These are phyloP conservation scores for Thera britannica DNA, from an alignment of 2,888 invertebrate genomes.

Conservation along the genomic window DNA sequence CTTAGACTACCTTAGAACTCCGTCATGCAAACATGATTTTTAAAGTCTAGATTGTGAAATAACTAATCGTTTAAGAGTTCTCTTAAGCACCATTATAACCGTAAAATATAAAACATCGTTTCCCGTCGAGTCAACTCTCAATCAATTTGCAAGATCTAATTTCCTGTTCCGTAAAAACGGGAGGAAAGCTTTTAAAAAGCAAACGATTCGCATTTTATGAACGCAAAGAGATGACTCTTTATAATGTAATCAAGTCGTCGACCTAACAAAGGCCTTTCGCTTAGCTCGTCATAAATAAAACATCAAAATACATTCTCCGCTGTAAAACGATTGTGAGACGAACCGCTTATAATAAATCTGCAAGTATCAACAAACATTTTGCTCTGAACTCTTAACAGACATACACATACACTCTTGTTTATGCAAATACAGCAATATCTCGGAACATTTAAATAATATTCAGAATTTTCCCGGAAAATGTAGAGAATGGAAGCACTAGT, in stretches of 20 bases:
- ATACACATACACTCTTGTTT: not conserved
- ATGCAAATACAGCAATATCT: not conserved
- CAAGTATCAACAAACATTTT: conserved; percentile 21
- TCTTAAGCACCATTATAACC: not conserved
- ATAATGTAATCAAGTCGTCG: conserved; percentile 13
- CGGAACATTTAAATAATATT: not conserved
- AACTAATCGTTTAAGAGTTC: not conserved
- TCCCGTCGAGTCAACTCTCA: conserved; percentile 8
- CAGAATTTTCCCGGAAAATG: conserved; percentile 1
- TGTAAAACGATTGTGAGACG: conserved; percentile 18
- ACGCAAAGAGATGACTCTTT: conserved; percentile 7
- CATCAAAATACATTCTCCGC: conserved; percentile 24
- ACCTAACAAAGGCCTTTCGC: conserved; percentile 16
- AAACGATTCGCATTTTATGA: conserved; percentile 16
- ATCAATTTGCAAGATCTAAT: conserved; percentile 31
- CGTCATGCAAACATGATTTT: too few relatives aligned
- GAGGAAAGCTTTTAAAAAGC: conserved; percentile 22
- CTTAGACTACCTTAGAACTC: too few relatives aligned
- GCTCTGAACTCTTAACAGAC: conserved; percentile 1
- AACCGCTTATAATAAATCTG: conserved; percentile 10
- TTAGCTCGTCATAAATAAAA: conserved; percentile 31
- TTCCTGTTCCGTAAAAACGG: conserved; percentile 24
- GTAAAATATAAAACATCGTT: conserved; percentile 7
- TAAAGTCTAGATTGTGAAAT: not conserved
- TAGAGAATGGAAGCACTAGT: conserved; percentile 30